Evolutionary conservation across 2,888 invertebrate species (phyloP).

Genomic region (Leucozona laternaria): DNA sequence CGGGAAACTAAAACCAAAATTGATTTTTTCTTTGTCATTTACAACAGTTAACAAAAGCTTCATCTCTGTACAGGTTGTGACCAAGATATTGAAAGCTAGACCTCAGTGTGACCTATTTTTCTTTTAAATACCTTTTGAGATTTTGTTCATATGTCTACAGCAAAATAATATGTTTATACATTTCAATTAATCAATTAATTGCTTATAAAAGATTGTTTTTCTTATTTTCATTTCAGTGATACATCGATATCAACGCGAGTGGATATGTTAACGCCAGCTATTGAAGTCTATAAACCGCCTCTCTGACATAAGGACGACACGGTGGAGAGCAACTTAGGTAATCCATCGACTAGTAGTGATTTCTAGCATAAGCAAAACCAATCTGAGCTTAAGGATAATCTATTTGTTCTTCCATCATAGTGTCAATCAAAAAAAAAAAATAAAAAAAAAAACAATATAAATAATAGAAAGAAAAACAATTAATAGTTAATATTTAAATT

Average conservation of each 20-base stretch:
- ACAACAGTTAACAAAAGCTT: too few relatives aligned
- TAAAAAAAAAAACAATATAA: constrained; percentile 34
- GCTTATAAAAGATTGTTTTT: constrained; percentile 20
- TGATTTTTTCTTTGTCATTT: too few relatives aligned
- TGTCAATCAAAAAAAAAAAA: constrained; percentile 81
- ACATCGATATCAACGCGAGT: constrained; percentile 90
- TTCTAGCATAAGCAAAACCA: constrained; percentile 83
- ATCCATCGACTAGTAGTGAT: constrained; percentile 84
- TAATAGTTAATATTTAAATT: constrained; percentile 73
- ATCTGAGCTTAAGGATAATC: constrained; percentile 83
- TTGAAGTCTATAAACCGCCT: constrained; percentile 84
- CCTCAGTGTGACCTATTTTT: too few relatives aligned
- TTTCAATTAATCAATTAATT: too few relatives aligned
- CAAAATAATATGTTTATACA: too few relatives aligned
- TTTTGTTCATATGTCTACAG: too few relatives aligned
- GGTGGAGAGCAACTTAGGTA: constrained; percentile 84
- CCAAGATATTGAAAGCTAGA: too few relatives aligned
- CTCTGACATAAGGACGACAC: constrained; percentile 84
- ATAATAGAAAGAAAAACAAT: constrained; percentile 53
- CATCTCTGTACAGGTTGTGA: too few relatives aligned
- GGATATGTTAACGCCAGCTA: constrained; percentile 86
- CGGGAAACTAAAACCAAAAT: too few relatives aligned
- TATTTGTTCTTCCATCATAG: constrained; percentile 84
- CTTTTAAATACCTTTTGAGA: too few relatives aligned
- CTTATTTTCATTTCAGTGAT: constrained; percentile 85